These are phyloP conservation scores for Chymomyza fuscimana DNA, from an alignment of 2,888 invertebrate species.

Conservation along the genomic window DNA sequence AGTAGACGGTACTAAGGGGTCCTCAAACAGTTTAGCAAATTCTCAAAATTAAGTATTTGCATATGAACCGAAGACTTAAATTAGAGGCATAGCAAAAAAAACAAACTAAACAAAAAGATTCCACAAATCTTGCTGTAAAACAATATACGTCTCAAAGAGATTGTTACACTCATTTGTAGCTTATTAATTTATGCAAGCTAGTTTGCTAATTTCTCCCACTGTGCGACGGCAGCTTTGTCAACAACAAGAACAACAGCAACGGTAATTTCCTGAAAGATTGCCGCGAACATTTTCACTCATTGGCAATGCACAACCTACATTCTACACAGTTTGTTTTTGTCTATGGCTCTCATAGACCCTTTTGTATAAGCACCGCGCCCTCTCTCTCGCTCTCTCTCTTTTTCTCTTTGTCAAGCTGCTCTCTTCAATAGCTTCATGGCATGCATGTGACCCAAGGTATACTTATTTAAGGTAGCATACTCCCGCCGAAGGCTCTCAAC, in stretches of 20 bases:
- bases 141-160: too few relatives aligned
- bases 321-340: slow-evolving; percentile 21
- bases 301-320: slow-evolving; percentile 69
- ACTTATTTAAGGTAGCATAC: too few relatives aligned
- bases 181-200: background rate
- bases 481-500: too few relatives aligned
- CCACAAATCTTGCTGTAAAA: too few relatives aligned
- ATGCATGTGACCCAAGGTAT: slow-evolving; percentile 63
- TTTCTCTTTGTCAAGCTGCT: slow-evolving; percentile 18
- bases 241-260: slow-evolving; percentile 63
- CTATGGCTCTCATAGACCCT: slow-evolving; percentile 38
- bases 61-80: too few relatives aligned
- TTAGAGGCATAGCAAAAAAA: too few relatives aligned
- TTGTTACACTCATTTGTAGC: background rate
- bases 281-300: slow-evolving; percentile 63
- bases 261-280: slow-evolving; percentile 65
- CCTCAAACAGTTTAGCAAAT: too few relatives aligned
- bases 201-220: background rate
- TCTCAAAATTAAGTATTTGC: too few relatives aligned
- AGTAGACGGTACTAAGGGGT: too few relatives aligned
- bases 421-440: slow-evolving; percentile 30
- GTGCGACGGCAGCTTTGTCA: slow-evolving; percentile 9
- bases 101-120: too few relatives aligned
- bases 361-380: slow-evolving; percentile 18
- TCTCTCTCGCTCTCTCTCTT: slow-evolving; percentile 1